phyloP scores from a whole-genome alignment of 2,888 invertebrate genomes.

The Eupelmus urozonus region DNA sequence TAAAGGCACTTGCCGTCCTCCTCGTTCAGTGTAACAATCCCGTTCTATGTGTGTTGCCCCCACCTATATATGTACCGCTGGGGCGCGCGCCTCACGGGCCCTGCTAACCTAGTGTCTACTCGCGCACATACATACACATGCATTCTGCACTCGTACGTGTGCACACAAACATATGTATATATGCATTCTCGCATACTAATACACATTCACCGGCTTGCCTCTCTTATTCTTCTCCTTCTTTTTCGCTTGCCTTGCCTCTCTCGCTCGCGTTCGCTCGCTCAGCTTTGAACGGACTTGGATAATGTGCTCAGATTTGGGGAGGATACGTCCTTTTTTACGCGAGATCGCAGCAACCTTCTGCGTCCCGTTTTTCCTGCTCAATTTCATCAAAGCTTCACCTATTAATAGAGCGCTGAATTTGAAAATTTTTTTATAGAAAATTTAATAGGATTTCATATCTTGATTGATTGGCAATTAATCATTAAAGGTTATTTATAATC shows the following conservation, averaged over 20 bases:
- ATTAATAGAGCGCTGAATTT: no score
- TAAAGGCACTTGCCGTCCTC: conserved; percentile 76
- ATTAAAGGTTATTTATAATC: no score
- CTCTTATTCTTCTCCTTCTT: conserved; percentile 44
- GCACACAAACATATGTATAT: background rate
- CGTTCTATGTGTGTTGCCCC: conserved; percentile 28
- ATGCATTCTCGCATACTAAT: background rate
- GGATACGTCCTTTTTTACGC: background rate
- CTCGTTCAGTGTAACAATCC: conserved; percentile 68
- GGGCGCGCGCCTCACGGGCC: conserved; percentile 65
- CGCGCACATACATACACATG: background rate
- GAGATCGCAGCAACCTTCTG: no score
- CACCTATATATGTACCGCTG: background rate
- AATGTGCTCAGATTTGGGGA: background rate
- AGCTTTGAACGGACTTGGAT: background rate
- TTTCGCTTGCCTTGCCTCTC: conserved; percentile 7
- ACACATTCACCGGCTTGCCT: conserved; percentile 40
- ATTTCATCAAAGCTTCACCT: no score
- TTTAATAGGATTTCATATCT: no score
- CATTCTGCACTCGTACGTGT: background rate
- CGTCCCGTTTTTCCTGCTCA: no score
- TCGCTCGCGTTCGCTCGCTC: conserved; percentile 42
- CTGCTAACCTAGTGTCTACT: conserved; percentile 74
- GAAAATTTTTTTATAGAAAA: no score
- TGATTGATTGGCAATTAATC: no score